Base-by-base conservation (phyloP, 2,888 invertebrate genomes). In the Heliothis peltigera region DNA sequence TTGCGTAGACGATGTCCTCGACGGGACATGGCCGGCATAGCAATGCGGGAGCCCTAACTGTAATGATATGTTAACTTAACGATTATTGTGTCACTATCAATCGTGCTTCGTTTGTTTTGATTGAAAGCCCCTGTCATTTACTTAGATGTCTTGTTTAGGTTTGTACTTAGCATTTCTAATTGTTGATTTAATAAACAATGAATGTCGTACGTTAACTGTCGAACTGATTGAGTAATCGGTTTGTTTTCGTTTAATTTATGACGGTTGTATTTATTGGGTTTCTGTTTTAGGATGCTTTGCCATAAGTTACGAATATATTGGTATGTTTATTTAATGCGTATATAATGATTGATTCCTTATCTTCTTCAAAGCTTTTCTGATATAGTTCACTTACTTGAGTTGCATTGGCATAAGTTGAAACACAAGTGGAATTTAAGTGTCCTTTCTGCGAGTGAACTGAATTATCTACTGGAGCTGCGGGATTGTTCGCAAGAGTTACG, bases 1-100 rank as follows among this genome's bases (percentile, higher is more conserved):
- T 60, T 79, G 79, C 82, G 82, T 77, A 80, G 60, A 68, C 64
- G 47, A 32, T 77, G 82, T 81, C 81, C 81, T 81, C 77, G 81
- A 52, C 52, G 35, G 64, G 21, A 70, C 81, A 63, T 77, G 57
- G 19, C 22, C 25, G 35, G 81, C 69, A 81, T 81, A 81, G 39
- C 69, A 80, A 81, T 80, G 64, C 47, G 55, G 35, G 54, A 19
- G 22, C 63, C 51, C 64, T 77, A 75, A 75, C 81, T 77, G 77
- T 82, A 82, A 80, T 81, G 70, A 77, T 75, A 79, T 80, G 74
- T 78, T 76, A 82, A 81, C 64, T 71, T 43, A 52, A 49, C 67
- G 69, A 69, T 70, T 77, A 70, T 75, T 77, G 69, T 77, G 75
- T 73, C 77, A 64, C 60, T 63, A 61, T 81, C 70, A 64, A 70